Percentiles rank a stretch among this genome's conserved stretches.
These are phyloP conservation scores for Acanthosoma haemorrhoidale DNA, from an alignment of 2,888 invertebrate genomes.

Conservation along the genomic window DNA sequence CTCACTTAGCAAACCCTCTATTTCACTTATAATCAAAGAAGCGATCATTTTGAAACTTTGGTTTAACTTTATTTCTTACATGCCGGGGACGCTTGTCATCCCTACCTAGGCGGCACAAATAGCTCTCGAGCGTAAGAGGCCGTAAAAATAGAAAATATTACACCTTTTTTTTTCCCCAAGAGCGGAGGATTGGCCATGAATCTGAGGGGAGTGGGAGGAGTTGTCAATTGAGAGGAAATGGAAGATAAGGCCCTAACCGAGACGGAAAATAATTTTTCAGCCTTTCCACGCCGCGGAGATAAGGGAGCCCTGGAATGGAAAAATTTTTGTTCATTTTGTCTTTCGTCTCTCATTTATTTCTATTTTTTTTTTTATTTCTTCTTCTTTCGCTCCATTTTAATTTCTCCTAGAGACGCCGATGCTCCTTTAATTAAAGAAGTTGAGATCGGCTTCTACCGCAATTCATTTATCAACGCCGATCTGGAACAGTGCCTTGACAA, in stretches of 20 bases:
- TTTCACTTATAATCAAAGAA: too few species aligned
- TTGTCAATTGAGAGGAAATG: slow-evolving; percentile 14
- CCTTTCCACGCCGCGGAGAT: neutral
- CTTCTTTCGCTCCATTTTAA: neutral
- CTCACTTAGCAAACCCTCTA: too few species aligned
- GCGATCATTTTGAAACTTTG: too few species aligned
- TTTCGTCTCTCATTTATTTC: too few species aligned
- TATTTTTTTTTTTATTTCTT: neutral
- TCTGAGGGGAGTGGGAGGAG: neutral
- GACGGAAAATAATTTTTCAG: slow-evolving; percentile 13
- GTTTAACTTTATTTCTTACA: too few species aligned
- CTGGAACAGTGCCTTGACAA: too few species aligned
- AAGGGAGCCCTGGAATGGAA: slow-evolving; percentile 8
- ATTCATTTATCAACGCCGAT: slow-evolving; percentile 11
- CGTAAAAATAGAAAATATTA: neutral
- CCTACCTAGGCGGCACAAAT: too few species aligned
- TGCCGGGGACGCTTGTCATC: too few species aligned
- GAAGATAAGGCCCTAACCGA: slow-evolving; percentile 6
- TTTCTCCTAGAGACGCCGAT: neutral
- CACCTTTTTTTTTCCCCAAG: neutral
- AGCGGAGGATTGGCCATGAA: neutral
- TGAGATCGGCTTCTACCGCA: neutral
- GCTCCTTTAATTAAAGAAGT: neutral
- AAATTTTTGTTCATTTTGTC: slow-evolving; percentile 1
- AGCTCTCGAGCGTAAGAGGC: too few species aligned